Conservation (phyloP, 2,888 invertebrate genomes). For the Augiades crinisus region DNA sequence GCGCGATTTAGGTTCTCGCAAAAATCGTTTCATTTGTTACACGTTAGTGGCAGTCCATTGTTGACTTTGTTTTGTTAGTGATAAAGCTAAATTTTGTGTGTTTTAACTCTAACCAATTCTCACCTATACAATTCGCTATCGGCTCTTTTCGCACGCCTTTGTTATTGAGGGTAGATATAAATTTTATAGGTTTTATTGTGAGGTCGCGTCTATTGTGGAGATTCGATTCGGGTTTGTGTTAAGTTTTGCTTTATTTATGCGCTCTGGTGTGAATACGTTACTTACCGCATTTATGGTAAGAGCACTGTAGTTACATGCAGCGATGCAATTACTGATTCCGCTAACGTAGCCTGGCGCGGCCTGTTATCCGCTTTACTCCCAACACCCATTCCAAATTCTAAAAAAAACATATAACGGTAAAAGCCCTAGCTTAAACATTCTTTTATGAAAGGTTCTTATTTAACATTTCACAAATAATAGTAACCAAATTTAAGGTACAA, state of each 20-base stretch:
- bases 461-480: no score
- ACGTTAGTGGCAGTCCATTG: conserved; percentile 35
- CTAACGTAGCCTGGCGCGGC: no score
- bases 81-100: conserved; percentile 41
- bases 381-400: no score
- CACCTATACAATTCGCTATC: conserved; percentile 65
- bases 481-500: no score
- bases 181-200: conserved; percentile 69
- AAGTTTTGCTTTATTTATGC: conserved; percentile 34
- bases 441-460: no score
- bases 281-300: background rate
- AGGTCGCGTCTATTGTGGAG: conserved; percentile 53
- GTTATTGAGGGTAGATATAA: conserved; percentile 69
- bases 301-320: no score
- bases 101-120: conserved; percentile 50
- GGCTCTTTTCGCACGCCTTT: conserved; percentile 69
- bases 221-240: conserved; percentile 51
- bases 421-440: no score
- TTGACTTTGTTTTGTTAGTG: conserved; percentile 35
- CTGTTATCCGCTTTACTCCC: no score
- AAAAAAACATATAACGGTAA: no score
- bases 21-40: conserved; percentile 44
- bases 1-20: conserved; percentile 36
- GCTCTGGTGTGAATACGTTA: conserved; percentile 46
- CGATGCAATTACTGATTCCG: no score